Base-by-base conservation (phyloP, 1,140 invertebrate species). In the Lepidurus apus region DNA sequence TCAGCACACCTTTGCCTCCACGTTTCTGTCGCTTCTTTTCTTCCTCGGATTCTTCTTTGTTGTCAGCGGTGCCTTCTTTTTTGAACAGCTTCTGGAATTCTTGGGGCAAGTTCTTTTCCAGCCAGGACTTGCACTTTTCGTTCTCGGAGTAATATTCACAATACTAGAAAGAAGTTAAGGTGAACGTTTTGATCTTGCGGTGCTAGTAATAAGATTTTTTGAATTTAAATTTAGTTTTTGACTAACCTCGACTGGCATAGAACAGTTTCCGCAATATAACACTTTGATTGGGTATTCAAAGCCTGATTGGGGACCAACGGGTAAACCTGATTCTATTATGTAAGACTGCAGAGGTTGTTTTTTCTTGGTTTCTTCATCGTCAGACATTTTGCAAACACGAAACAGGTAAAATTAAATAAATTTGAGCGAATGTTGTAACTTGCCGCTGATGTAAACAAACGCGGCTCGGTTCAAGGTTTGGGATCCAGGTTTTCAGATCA, bases 71-170 rank as follows among this genome's bases (percentile, higher is more conserved):
- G 74, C 81, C 81, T 0, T 76, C 82, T 77, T 53, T 79, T 5
- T 77, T 44, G 34, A 44, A 79, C 24, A 79, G 88, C 86, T 93
- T 95, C 84, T 95, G 93, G 86, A 98, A 97, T 86, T 97, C 92
- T 74, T 91, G 91, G 5, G 97, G 97, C 77, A 99, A 87, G 89
- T 98, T 93, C 83, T 93, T 93, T 85, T 98, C 95, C 74, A 98
- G 84, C 98, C 98, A 99, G 83, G 93, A 91, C 85, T 97, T 97
- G 84, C 97, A 99, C 86, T 97, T 97, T 79, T 98, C 97, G 86
- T 95, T 96, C 84, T 97, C 94, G 53, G 96, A 96, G 87, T 97
- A 97, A 86, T 96, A 98, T 89, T 98, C 97, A 85, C 97, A 99
- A 84, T 98, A 99, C 92, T 96, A 84, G 74, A 88, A 85, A 75